A percentile compares a stretch with the other conserved stretches of the same genome.
These are phyloP conservation scores for Montifringilla adamsi DNA, from an alignment of 2,113 vertebrate species.

Conservation along the genomic window DNA sequence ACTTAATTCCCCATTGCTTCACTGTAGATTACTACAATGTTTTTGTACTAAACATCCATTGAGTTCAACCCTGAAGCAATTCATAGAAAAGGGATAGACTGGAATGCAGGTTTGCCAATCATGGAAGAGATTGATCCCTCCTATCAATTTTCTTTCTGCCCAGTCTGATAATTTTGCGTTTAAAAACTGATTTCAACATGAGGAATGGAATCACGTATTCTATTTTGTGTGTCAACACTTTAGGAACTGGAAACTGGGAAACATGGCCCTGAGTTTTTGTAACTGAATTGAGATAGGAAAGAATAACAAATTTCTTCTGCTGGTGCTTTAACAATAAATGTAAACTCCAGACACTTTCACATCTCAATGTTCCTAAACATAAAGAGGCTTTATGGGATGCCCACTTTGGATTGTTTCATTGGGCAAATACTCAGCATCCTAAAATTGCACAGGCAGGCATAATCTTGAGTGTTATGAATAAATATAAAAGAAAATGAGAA, in stretches of 20 bases:
- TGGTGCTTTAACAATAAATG: neutral
- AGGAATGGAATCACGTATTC: neutral
- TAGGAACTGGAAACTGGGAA: neutral
- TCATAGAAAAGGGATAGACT: neutral
- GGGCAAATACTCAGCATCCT: neutral
- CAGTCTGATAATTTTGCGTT: neutral
- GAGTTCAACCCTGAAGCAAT: neutral
- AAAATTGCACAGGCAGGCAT: neutral
- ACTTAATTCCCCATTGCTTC: neutral
- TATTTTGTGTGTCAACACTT: neutral
- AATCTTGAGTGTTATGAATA: neutral
- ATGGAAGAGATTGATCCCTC: neutral
- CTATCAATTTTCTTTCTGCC: neutral
- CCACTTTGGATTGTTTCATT: neutral
- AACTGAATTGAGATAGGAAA: neutral
- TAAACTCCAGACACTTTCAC: neutral
- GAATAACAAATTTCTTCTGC: neutral
- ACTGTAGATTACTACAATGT: neutral
- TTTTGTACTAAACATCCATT: neutral
- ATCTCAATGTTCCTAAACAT: neutral
- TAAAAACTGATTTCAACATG: neutral
- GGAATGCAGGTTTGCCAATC: neutral
- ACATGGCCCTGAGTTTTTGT: neutral
- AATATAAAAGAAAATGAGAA: neutral
- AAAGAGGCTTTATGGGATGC: accelerated